Conservation (phyloP, 2,888 invertebrate genomes). For the Diachrysia chrysitis region DNA sequence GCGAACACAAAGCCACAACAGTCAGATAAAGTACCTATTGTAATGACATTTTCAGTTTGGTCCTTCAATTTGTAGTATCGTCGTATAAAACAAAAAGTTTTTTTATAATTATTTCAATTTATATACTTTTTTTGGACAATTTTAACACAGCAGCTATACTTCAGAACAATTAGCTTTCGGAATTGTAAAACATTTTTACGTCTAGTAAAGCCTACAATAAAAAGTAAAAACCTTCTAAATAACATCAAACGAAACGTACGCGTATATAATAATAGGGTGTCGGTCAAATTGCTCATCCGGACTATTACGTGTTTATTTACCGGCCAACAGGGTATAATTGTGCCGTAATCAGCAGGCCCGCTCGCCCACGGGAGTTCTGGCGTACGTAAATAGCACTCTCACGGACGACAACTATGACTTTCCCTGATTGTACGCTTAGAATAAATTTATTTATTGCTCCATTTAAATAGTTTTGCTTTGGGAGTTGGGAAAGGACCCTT, state of each 20-base stretch:
- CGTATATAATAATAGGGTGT: constrained; percentile 48
- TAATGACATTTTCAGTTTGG: neutral
- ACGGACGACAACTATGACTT: constrained; percentile 49
- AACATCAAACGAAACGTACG: constrained; percentile 50
- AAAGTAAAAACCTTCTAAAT: constrained; percentile 28
- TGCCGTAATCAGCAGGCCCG: constrained; percentile 63
- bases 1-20: neutral
- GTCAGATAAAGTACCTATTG: neutral
- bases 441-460: constrained; percentile 27
- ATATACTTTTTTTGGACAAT: neutral
- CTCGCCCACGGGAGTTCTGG: constrained; percentile 56
- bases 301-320: constrained; percentile 66
- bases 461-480: constrained; percentile 13
- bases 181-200: neutral
- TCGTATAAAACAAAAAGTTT: neutral
- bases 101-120: neutral
- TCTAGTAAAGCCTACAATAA: neutral
- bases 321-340: constrained; percentile 68
- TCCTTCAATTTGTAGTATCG: neutral
- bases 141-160: neutral
- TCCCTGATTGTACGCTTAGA: constrained; percentile 47
- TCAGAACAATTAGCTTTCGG: neutral
- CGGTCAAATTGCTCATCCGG: constrained; percentile 56
- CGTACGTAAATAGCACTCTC: constrained; percentile 53
- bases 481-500: neutral